Evolutionary conservation across 2,113 vertebrate genomes (phyloP).

Genomic region (Orientallactaga bullata): DNA sequence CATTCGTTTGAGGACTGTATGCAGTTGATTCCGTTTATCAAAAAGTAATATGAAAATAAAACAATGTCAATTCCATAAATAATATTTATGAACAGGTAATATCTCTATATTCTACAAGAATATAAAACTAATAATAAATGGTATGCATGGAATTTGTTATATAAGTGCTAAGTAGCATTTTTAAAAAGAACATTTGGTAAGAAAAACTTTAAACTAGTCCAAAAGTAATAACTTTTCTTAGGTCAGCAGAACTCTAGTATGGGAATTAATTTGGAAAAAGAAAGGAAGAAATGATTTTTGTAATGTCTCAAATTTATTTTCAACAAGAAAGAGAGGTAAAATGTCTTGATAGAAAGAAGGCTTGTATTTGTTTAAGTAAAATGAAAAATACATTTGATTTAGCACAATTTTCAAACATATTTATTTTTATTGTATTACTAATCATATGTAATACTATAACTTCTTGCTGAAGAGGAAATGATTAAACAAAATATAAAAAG

Average conservation of each 20-base stretch:
- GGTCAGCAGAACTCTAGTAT: neutral
- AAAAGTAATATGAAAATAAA: slow-evolving; percentile 18
- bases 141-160: neutral
- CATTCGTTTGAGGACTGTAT: neutral
- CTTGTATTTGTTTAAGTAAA: neutral
- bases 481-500: neutral
- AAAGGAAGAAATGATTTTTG: neutral
- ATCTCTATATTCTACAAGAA: neutral
- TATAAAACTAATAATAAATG: slow-evolving; percentile 37
- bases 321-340: neutral
- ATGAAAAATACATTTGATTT: slow-evolving; percentile 26
- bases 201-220: neutral
- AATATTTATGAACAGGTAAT: neutral
- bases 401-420: neutral
- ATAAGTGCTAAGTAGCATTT: neutral
- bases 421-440: neutral
- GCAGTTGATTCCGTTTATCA: neutral
- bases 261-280: neutral
- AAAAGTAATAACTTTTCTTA: neutral
- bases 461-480: neutral
- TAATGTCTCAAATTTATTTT: neutral
- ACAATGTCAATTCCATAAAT: neutral
- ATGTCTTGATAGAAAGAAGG: neutral
- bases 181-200: neutral
- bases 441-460: neutral